A percentile compares a stretch with the other conserved stretches of the same genome.
Evolutionary conservation across 2,888 invertebrate genomes (phyloP).

Genomic region (Tiphia femorata): DNA sequence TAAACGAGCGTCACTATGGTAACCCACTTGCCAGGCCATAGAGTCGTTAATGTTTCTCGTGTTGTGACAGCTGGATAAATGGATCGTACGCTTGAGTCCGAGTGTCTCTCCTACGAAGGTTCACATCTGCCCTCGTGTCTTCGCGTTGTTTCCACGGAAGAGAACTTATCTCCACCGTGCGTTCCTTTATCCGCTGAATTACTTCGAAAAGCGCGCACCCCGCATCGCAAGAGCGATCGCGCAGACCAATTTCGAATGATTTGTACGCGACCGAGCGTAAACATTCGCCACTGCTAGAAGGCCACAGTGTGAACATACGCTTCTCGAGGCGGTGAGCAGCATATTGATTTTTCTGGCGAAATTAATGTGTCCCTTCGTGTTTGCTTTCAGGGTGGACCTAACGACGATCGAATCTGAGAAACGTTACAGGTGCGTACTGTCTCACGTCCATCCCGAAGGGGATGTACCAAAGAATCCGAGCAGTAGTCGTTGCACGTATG

Average conservation of each 20-base stretch:
- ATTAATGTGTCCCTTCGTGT: conserved; percentile 26
- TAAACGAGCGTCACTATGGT: conserved; percentile 28
- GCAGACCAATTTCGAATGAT: too few relatives aligned
- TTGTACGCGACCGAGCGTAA: neutral
- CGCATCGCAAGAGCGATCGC: too few relatives aligned
- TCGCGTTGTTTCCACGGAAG: too few relatives aligned
- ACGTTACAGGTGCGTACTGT: conserved; percentile 43
- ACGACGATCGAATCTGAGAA: conserved; percentile 26
- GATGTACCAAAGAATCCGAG: conserved; percentile 27
- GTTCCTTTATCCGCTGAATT: too few relatives aligned
- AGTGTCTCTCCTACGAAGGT: neutral
- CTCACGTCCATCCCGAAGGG: conserved; percentile 30
- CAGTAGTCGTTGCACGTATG: conserved; percentile 34
- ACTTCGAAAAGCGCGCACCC: too few relatives aligned
- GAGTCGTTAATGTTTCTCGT: conserved; percentile 15
- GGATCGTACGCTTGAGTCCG: conserved; percentile 16
- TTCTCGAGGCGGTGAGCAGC: conserved; percentile 8
- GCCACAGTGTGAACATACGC: neutral
- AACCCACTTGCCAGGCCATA: conserved; percentile 17
- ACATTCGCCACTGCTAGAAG: neutral
- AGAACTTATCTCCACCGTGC: too few relatives aligned
- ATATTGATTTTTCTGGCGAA: conserved; percentile 25
- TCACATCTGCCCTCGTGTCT: too few relatives aligned
- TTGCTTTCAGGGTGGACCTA: conserved; percentile 35
- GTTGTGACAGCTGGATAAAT: conserved; percentile 25